Base-by-base conservation (phyloP, 2,113 vertebrate genomes). In the Myotis brandtii region DNA sequence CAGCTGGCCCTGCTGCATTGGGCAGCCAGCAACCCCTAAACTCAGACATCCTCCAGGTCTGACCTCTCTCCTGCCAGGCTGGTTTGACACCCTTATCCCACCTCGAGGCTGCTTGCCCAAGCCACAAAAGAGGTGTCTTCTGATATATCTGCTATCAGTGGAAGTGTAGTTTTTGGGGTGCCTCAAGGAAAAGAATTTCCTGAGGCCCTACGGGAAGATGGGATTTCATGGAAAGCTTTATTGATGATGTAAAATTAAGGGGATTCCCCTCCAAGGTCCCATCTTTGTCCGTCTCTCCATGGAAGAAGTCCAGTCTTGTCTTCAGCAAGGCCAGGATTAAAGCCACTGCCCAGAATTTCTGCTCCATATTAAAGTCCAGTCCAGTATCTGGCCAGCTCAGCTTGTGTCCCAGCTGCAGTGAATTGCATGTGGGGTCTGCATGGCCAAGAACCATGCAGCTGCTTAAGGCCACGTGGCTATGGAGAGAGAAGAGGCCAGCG, bases 31-130 rank as follows among this genome's bases (percentile, higher is more conserved):
- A 2, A 3, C 46, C n/a, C 5, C 21, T 54, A 10, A 7, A 4
- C 13, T 11, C 23, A 0, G 2, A 0, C 1, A 4, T 4, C 13
- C 17, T 23, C 9, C 27, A 27, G 37, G 10, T 76, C 32, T 34
- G 37, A 77, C 5, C 27, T 52, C 64, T 17, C 25, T n/a, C 10
- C 20, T 54, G 70, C 46, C 30, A 56, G 54, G 25, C n/a, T 40
- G n/a, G 46, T 40, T 23, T 30, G 40, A 37, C n/a, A 6, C 6
- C n/a, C 25, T 50, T 43, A 23, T 11, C 6, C 30, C 32, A 5
- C 10, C 25, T 30, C 0, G 0, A 86, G 5, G 20, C 43, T 72
- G 3, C 70, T 77, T 48, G 59, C 8, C n/a, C 40, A 40, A 21
- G 54, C 40, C 25, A 0, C 3, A 9, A 46, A 34, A 66, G 16